Evolutionary conservation across 2,113 vertebrate genomes (phyloP).

Genomic region (Oncorhynchus masou): DNA sequence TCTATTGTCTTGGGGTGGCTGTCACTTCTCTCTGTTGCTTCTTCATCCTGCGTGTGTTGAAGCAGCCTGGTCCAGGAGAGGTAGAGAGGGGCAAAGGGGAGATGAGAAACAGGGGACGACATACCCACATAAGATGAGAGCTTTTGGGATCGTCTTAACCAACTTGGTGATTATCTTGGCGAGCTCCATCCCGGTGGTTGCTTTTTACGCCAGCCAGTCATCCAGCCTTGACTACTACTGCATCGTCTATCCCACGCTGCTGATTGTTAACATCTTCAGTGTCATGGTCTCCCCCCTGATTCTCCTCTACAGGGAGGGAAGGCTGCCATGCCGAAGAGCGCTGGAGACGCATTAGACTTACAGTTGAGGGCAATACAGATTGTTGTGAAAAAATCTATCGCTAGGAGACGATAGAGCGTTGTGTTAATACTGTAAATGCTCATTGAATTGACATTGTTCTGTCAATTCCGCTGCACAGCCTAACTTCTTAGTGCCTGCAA

Average conservation of each 20-base stretch:
- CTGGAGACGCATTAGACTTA: no score
- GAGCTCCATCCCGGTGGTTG: not conserved
- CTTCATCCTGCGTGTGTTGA: not conserved
- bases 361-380: no score
- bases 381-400: no score
- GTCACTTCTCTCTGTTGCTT: not conserved
- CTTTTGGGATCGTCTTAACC: not conserved
- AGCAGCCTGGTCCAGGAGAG: not conserved
- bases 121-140: constrained; percentile 4
- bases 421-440: no score
- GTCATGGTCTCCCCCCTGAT: not conserved
- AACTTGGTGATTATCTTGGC: not conserved
- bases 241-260: no score
- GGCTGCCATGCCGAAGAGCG: not conserved
- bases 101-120: not conserved
- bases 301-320: not conserved
- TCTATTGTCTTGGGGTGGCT: not conserved
- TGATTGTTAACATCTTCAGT: no score
- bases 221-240: no score
- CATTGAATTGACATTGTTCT: no score
- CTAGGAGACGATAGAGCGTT: no score
- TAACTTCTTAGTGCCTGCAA: no score
- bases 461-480: no score
- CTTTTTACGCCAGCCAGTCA: no score
- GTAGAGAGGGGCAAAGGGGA: not conserved